Conservation (phyloP, 2,113 vertebrate genomes). For the Tapirus terrestris region DNA sequence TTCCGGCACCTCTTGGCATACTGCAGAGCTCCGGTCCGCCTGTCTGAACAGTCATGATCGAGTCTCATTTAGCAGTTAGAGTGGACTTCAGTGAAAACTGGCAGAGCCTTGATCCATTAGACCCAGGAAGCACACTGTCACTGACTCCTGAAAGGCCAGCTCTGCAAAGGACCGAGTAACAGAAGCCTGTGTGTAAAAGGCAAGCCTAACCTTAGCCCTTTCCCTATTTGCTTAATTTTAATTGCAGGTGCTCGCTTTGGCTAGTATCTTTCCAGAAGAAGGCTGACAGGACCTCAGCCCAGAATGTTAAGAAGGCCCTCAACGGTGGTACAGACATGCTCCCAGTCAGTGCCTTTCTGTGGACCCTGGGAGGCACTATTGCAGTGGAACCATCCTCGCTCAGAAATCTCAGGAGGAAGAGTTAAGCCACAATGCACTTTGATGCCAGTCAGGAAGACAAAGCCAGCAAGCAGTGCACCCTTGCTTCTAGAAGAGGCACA, state of each 20-base stretch:
- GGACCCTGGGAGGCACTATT: background rate
- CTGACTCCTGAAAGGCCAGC: conserved; percentile 42
- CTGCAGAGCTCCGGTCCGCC: background rate
- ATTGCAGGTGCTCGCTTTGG: conserved; percentile 68
- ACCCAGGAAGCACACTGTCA: background rate
- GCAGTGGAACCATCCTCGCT: background rate
- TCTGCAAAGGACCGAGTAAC: conserved; percentile 41
- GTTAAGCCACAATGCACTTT: conserved; percentile 32
- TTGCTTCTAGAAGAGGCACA: rapidly evolving
- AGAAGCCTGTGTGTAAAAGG: conserved; percentile 70
- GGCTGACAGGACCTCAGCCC: conserved; percentile 51
- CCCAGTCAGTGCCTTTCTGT: background rate
- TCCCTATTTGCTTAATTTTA: conserved; percentile 75
- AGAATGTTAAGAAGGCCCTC: conserved; percentile 50
- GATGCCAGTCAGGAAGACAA: conserved; percentile 48
- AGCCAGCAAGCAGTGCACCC: background rate
- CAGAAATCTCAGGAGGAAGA: conserved; percentile 46
- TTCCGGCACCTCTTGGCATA: background rate
- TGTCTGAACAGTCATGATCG: background rate
- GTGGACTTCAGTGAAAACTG: background rate
- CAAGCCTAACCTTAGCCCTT: conserved; percentile 61
- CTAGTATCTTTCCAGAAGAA: conserved; percentile 48
- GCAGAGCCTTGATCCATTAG: background rate
- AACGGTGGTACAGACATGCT: background rate
- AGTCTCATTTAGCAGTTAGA: background rate